Base-by-base conservation (phyloP, 2,113 vertebrate genomes). In the Corythaeola cristata region DNA sequence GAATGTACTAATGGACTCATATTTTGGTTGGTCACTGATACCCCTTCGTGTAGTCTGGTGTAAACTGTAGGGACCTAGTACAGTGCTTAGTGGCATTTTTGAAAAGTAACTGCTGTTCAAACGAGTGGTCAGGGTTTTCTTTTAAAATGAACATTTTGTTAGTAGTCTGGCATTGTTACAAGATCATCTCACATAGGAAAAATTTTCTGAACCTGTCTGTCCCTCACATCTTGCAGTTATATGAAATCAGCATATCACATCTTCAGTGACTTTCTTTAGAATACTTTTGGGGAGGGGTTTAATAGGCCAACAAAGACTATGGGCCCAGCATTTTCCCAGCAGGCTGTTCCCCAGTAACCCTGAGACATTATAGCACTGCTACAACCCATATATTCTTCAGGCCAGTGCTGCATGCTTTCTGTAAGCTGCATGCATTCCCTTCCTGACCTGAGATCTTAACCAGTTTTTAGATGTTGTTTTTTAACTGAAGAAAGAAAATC, bases 401-500 rank as follows among this genome's bases (percentile, higher is more conserved):
- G 30, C 7, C 39, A 21, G 15, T 53, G 55, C 72, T 76, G 39
- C 11, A 4, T 92, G 15, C 28, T 3, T 84, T 66, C 75, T 62
- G 17, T 55, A 83, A 66, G 37, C 81, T 85, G 47, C 45, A 59
- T 58, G 21, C 37, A 15, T 90, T 94, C 58, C 35, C 41, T 69
- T 96, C 63, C 74, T 85, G 58, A 91, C 83, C 89, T 59, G 89
- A 83, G 81, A 78, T 93, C 86, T 94, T 97, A 85, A 92, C 66
- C 58, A 77, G 77, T 80, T 95, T 86, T 94, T 59, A 86, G 85
- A 72, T 52, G 6, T 8, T 90, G 12, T 79, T 85, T 49, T 91
- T 88, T 88, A 72, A 95, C 81, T 76, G 69, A 85, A 94, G 95
- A 74, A 95, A 88, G 88, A 93, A 94, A 92, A 92, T 96, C 83